Percentiles rank a stretch among this genome's conserved stretches.
phyloP scores from a whole-genome alignment of 2,113 vertebrate genomes.

The Camelus dromedarius region DNA sequence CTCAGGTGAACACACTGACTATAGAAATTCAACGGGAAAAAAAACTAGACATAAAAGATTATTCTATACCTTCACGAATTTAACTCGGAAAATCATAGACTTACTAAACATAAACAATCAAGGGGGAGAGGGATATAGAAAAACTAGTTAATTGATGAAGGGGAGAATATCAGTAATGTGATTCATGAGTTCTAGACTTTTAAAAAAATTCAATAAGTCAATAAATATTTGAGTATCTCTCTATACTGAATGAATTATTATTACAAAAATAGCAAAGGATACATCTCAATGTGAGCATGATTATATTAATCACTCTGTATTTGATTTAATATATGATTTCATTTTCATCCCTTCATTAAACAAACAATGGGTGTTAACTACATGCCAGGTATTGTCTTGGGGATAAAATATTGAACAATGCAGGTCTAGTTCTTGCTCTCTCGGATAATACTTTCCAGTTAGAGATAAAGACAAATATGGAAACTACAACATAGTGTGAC shows the following conservation, averaged over 20 bases:
- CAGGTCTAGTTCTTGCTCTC: neutral
- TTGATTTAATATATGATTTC: slow-evolving; percentile 31
- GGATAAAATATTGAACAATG: neutral
- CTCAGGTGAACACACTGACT: neutral
- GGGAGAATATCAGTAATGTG: neutral
- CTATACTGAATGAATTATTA: slow-evolving; percentile 38
- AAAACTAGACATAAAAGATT: neutral
- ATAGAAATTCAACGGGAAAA: neutral
- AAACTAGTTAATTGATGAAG: neutral
- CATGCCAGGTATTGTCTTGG: neutral
- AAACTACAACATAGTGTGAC: neutral
- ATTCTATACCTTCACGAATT: neutral
- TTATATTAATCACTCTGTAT: neutral
- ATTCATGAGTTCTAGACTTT: neutral
- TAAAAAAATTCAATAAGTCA: neutral
- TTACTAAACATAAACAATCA: neutral
- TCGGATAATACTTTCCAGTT: neutral
- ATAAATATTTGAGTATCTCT: neutral
- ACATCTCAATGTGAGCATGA: neutral
- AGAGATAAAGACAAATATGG: neutral
- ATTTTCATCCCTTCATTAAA: slow-evolving; percentile 45
- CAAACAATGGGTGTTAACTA: neutral
- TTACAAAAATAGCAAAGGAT: neutral
- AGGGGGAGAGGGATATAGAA: neutral
- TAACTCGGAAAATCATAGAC: slow-evolving; percentile 1